Evolutionary conservation across 2,797 vertebrate species (phyloP).

Genomic region (Poeciliopsis turneri): DNA sequence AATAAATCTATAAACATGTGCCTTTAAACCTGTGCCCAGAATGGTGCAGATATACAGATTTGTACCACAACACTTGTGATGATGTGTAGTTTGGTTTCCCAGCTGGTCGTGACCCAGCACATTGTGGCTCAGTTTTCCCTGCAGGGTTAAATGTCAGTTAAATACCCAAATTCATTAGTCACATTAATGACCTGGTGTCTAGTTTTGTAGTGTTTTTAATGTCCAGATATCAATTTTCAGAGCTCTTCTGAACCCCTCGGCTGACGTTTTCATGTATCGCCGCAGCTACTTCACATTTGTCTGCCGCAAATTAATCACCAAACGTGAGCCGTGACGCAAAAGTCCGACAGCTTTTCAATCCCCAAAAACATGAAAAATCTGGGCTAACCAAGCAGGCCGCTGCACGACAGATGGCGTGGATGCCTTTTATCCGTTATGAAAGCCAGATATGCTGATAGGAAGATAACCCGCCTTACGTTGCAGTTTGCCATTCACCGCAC

Average conservation of each 20-base stretch:
- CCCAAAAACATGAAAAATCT: conserved; percentile 19
- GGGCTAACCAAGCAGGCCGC: conserved; percentile 32
- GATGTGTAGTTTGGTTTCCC: not conserved
- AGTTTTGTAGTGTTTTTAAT: conserved; percentile 37
- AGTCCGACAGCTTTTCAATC: not conserved
- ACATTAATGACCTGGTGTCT: conserved; percentile 21
- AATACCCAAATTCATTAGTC: conserved; percentile 49
- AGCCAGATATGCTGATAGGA: conserved; percentile 45
- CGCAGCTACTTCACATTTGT: not conserved
- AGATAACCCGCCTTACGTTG: conserved; percentile 48
- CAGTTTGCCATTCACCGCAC: conserved; percentile 42
- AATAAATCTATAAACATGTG: not conserved
- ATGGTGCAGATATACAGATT: not conserved
- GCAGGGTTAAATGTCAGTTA: conserved; percentile 39
- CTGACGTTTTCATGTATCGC: not conserved
- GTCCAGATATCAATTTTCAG: conserved; percentile 38
- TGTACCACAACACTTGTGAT: not conserved
- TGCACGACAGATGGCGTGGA: conserved; percentile 39
- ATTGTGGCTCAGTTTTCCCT: conserved; percentile 24
- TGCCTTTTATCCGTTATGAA: conserved; percentile 37
- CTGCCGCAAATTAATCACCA: conserved; percentile 1
- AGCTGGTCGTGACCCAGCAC: not conserved
- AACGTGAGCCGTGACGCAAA: conserved; percentile 1
- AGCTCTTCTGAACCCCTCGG: not conserved
- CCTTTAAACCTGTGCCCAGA: not conserved